Base-by-base conservation (phyloP, 1,140 invertebrate genomes). In the Tetragonula clypearis region DNA sequence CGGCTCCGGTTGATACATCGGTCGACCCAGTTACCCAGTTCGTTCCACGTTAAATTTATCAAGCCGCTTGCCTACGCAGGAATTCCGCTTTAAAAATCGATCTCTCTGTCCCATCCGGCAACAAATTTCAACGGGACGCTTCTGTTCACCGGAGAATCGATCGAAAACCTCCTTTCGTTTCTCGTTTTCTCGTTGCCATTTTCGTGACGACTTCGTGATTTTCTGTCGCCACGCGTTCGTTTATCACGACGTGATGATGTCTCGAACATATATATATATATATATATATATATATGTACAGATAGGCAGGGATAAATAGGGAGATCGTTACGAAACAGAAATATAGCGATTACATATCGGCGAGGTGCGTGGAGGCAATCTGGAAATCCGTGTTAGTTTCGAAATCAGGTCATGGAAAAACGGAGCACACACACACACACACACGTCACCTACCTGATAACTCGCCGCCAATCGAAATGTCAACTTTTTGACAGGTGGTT, bases 351-450 rank as follows among this genome's bases (percentile, higher is more conserved):
- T 66, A 66, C 74, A 49, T 30, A 55, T 6, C 41, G 41, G 8
- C 66, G 49, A 72, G 21, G 35, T 19, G 65, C 19, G n/a, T 41
- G 41, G 41, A 73, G 35, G 69, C 79, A 77, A 30, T 66, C 41
- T 35, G 2, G 80, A 86, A 88, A 83, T 86, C 56, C 41, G 71
- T 30, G 68, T 3, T 9, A 86, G 56, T 56, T 30, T 71, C 35
- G 49, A 72, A 86, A 79, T 83, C 79, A 62, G 87, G 87, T 89
- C 79, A 89, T 68, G 88, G 84, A 80, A 83, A 86, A 83, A 86
- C 79, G 60, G 65, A 35, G 2, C 69, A 19, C 62, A n/a, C n/a
- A n/a, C n/a, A n/a, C n/a, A n/a, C n/a, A n/a, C n/a, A n/a, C n/a
- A 19, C 62, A 58, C 66, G 82, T 87, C 66, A 82, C 66, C 79